These are phyloP conservation scores for Dicranocentrus wangi DNA, from an alignment of 2,888 invertebrate genomes.

Conservation along the genomic window DNA sequence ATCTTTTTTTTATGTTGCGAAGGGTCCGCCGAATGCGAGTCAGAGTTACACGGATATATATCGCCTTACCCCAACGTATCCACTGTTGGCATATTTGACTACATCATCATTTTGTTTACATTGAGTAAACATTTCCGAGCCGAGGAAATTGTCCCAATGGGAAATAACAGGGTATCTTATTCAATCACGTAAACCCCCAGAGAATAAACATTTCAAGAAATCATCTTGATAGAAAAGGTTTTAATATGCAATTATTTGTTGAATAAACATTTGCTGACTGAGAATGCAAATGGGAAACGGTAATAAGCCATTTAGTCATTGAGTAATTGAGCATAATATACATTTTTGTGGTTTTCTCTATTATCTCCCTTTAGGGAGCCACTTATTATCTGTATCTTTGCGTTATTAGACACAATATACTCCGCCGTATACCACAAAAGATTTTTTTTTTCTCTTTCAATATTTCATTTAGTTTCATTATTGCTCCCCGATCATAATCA, in stretches of 20 bases:
- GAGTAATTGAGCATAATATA: constrained; percentile 38
- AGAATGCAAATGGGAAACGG: constrained; percentile 16
- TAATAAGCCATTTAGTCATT: constrained; percentile 9
- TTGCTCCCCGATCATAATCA: constrained; percentile 33
- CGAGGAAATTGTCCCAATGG: constrained; percentile 36
- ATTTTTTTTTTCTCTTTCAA: constrained; percentile 44
- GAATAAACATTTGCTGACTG: constrained; percentile 3
- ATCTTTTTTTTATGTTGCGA: background rate
- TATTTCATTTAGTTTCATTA: constrained; percentile 56
- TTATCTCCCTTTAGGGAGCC: constrained; percentile 31
- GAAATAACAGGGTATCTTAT: constrained; percentile 33
- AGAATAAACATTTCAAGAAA: constrained; percentile 2
- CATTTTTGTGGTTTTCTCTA: constrained; percentile 51
- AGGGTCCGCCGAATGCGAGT: too few relatives aligned
- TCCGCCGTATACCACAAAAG: too few relatives aligned
- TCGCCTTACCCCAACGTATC: constrained; percentile 13
- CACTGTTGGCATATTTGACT: background rate
- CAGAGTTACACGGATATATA: background rate
- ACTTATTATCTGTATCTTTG: too few relatives aligned
- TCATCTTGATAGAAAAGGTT: constrained; percentile 28
- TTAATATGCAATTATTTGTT: constrained; percentile 37
- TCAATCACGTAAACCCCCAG: too few relatives aligned
- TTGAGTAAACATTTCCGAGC: constrained; percentile 34
- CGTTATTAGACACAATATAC: background rate
- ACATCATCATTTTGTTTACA: constrained; percentile 15